Base-by-base conservation (phyloP, 1,140 invertebrate species). In the Euura saliciscinereae region DNA sequence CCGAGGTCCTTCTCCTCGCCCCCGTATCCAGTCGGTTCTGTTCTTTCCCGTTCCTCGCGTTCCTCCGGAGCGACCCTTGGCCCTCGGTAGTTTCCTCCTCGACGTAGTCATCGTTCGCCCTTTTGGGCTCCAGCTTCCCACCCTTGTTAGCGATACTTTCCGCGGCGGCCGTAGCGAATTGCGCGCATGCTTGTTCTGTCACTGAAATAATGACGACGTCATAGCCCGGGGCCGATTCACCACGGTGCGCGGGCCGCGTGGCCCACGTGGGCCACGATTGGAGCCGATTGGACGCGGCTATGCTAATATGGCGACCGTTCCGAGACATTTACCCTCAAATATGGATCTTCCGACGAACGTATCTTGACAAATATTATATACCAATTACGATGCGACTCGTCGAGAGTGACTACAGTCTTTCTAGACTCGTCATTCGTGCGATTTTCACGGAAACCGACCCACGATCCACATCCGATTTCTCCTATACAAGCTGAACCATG, bases 121-220 rank as follows among this genome's bases (percentile, higher is more conserved):
- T 43, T 72, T 71, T 68, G n/a, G 66, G 13, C 13, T 51, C 66
- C 13, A 43, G 45, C 72, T 71, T 86, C 85, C 83, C 82, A 85
- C 83, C 83, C 84, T 86, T 80, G 85, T 86, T 86, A 86, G 81
- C 80, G 73, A 78, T 81, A 85, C 78, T 84, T 80, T 76, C 73
- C 74, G 75, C 76, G 71, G 73, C 69, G 51, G 51, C 80, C 80
- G 82, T 84, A 80, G 81, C 78, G 82, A 85, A 86, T 83, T 78
- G 83, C 80, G 84, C 82, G 84, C 84, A 86, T 85, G 84, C 84
- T 86, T 86, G 79, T 85, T 85, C 83, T 85, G 80, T 86, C 83
- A 84, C 77, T 82, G 79, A 85, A 87, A 87, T 87, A 86, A 87
- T 85, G 85, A 87, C 85, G 86, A 85, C 85, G 85, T 87, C 84